Evolutionary conservation across 2,113 vertebrate species (phyloP), one percentile per base, ranked within the genome.

Genomic region (Diadophis punctatus): DNA sequence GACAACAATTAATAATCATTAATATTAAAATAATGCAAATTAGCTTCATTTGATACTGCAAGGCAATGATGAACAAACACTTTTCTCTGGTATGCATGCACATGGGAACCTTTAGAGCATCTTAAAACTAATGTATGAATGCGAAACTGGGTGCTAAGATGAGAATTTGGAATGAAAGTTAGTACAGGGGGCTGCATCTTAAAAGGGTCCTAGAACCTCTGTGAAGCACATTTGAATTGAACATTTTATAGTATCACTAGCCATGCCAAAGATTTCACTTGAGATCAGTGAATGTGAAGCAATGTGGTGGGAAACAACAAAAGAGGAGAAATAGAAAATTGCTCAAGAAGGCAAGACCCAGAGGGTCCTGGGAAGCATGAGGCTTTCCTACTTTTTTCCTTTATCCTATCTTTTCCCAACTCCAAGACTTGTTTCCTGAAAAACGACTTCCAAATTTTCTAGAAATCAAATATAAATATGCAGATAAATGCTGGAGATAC

Each of bases 1-100:
- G 94, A 96, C 96, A 96, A 90, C 88, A 93, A 90, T 96, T 97
- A 96, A 97, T 95, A 95, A 95, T 95, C 95, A 96, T 96, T 96
- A 97, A 97, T 95, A 96, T 93, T 90, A 86, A 93, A 96, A 97
- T 96, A 97, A 96, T 94, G 91, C 94, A 96, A 80, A 96, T 95
- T 93, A 92, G 93, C 51, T 94, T 86, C 49, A 94, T 93, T 84
- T 91, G 94, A 93, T 95, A 94, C 74, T 89, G 68, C 89, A 91
- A 92, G 51, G 87, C 88, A 88, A 95, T 87, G 56, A 92, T 86
- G 85, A 85, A 93, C 91, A 89, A 93, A 74, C 84, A 34, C 34
- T 85, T 60, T 90, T 90, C 51, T 90, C 55, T 39, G 86, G 49
- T 51, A 18, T 43, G 34, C 53, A 30, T 55, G 30, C 68, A 39